Percentiles rank a stretch among this genome's conserved stretches.
phyloP scores from a whole-genome alignment of 2,113 vertebrate genomes.

The Apodemus sylvaticus region DNA sequence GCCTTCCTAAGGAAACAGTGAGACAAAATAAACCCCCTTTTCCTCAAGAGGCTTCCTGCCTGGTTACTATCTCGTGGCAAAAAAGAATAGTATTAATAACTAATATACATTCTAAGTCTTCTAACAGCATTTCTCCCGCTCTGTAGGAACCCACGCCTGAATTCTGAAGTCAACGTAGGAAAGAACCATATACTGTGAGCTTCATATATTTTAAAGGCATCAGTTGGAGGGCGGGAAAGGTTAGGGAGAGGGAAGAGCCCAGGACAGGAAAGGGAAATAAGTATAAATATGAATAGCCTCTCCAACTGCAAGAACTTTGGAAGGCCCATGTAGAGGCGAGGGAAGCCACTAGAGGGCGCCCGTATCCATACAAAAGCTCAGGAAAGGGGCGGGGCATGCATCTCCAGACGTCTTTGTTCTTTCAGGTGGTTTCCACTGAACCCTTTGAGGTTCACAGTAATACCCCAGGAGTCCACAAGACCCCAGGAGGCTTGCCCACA shows the following conservation, averaged over 20 bases:
- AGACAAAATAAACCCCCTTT: not conserved
- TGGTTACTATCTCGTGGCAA: not conserved
- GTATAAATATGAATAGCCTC: not conserved
- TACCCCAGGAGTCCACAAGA: not conserved
- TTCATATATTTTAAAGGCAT: not conserved
- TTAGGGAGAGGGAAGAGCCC: not conserved
- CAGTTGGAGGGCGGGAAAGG: not conserved
- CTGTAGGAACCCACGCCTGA: not conserved
- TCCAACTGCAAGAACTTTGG: not conserved
- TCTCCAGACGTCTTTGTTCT: not conserved
- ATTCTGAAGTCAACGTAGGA: not conserved
- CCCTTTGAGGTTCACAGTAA: not conserved
- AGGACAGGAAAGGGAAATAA: not conserved
- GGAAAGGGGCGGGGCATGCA: rapidly evolving
- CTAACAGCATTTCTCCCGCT: not conserved
- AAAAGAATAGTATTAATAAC: not conserved
- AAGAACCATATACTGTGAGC: not conserved
- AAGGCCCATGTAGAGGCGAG: slow-evolving; percentile 3
- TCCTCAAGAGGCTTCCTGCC: not conserved
- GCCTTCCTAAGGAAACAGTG: not conserved
- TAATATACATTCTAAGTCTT: not conserved
- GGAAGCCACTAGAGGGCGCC: slow-evolving; percentile 70
- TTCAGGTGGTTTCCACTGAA: not conserved
- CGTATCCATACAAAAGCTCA: not conserved
- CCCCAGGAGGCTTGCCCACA: not conserved